phyloP scores from a whole-genome alignment of 1,140 invertebrate genomes.

The Mactra quadrangularis region DNA sequence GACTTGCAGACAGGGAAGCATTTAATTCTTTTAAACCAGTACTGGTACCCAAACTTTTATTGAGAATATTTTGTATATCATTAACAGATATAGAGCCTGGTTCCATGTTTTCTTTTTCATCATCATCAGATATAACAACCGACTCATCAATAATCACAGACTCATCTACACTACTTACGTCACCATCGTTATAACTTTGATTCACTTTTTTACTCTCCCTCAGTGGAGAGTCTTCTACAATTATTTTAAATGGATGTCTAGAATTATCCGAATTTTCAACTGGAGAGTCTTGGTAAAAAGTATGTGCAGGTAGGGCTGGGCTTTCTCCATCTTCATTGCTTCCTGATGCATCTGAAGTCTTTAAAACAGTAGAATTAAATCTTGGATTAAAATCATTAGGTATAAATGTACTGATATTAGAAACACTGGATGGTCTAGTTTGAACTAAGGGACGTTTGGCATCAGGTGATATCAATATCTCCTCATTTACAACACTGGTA shows the following conservation, averaged over 20 bases:
- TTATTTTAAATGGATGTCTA: constrained; percentile 17
- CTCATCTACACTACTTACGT: neutral
- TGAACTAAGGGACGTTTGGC: constrained; percentile 9
- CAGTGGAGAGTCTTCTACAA: constrained; percentile 39
- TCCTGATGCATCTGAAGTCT: too few relatives aligned
- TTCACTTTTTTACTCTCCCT: neutral
- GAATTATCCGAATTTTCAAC: neutral
- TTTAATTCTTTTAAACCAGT: neutral
- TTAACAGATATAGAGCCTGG: constrained; percentile 38
- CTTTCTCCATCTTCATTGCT: neutral
- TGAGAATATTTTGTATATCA: constrained; percentile 29
- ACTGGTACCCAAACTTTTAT: constrained; percentile 37
- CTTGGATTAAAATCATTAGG: constrained; percentile 21
- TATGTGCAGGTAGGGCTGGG: neutral
- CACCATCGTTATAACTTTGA: neutral
- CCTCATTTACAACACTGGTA: constrained; percentile 16
- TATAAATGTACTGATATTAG: neutral
- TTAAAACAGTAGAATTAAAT: constrained; percentile 36
- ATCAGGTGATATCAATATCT: constrained; percentile 46
- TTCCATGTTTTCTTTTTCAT: constrained; percentile 53
- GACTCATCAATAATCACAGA: constrained; percentile 51
- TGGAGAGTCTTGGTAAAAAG: neutral
- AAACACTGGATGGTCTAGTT: neutral
- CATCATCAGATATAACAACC: constrained; percentile 45
- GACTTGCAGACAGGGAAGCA: constrained; percentile 35